These are phyloP conservation scores for Galaxias olidus DNA, from an alignment of 2,797 vertebrate species.

Conservation along the genomic window DNA sequence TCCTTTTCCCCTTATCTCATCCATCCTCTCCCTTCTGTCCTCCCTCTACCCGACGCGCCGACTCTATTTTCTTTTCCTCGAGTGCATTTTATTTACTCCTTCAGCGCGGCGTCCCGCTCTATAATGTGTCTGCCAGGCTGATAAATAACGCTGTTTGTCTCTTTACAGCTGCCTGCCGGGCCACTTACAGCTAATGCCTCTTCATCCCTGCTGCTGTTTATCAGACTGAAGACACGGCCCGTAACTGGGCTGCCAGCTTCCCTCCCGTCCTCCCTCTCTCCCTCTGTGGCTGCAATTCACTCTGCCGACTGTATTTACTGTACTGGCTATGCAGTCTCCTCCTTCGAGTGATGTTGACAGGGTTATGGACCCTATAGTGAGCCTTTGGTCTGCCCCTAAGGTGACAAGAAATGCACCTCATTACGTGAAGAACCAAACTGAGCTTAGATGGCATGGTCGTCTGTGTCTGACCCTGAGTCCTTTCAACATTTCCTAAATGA, in stretches of 20 bases:
- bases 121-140: conserved; percentile 65
- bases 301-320: too few relatives aligned
- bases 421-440: too few relatives aligned
- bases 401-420: too few relatives aligned
- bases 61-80: conserved; percentile 19
- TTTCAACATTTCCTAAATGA: neutral
- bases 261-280: neutral
- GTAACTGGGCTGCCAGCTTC: conserved; percentile 29
- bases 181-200: conserved; percentile 72
- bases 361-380: too few relatives aligned
- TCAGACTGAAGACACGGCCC: conserved; percentile 68
- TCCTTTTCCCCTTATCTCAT: conserved; percentile 16
- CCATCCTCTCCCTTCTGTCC: neutral
- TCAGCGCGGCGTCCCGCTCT: conserved; percentile 51
- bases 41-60: neutral
- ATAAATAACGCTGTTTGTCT: conserved; percentile 80
- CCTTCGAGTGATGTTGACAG: too few relatives aligned
- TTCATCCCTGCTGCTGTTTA: conserved; percentile 67
- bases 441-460: too few relatives aligned
- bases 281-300: too few relatives aligned
- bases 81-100: conserved; percentile 76
- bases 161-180: conserved; percentile 64
- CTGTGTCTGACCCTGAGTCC: too few relatives aligned
- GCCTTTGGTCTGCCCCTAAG: too few relatives aligned
- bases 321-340: too few relatives aligned